phyloP scores from a whole-genome alignment of 2,113 vertebrate species.

The Otolemur garnettii region DNA sequence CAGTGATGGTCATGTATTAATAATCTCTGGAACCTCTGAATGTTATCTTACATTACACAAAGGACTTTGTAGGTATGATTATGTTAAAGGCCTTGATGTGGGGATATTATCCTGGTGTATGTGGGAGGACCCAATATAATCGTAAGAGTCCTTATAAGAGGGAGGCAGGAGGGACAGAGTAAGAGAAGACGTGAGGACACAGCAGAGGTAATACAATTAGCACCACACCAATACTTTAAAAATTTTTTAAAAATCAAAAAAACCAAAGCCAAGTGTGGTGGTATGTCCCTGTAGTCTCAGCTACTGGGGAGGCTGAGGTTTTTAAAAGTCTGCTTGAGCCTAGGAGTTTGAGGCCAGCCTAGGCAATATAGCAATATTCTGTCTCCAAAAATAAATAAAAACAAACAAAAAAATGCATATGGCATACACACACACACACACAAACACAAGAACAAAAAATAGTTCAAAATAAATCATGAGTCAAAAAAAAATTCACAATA shows the following conservation, averaged over 20 bases:
- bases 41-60: too few relatives aligned
- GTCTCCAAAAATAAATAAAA: too few relatives aligned
- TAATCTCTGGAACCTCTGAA: background rate
- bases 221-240: background rate
- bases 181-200: background rate
- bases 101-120: background rate
- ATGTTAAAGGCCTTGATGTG: background rate
- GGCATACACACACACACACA: too few relatives aligned
- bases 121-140: background rate
- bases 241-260: background rate
- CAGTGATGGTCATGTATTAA: background rate
- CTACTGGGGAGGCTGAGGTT: too few relatives aligned
- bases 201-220: slow-evolving; percentile 1
- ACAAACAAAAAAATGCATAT: background rate
- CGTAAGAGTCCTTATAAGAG: background rate
- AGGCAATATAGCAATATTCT: too few relatives aligned
- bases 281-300: too few relatives aligned
- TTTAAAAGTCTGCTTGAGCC: too few relatives aligned
- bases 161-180: background rate
- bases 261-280: background rate
- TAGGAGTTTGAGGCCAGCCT: too few relatives aligned
- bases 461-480: background rate
- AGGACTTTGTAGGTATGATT: too few relatives aligned
- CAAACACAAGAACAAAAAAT: background rate
- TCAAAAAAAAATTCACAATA: background rate